phyloP scores from a whole-genome alignment of 2,797 vertebrate species.

The Phrynocephalus forsythii region DNA sequence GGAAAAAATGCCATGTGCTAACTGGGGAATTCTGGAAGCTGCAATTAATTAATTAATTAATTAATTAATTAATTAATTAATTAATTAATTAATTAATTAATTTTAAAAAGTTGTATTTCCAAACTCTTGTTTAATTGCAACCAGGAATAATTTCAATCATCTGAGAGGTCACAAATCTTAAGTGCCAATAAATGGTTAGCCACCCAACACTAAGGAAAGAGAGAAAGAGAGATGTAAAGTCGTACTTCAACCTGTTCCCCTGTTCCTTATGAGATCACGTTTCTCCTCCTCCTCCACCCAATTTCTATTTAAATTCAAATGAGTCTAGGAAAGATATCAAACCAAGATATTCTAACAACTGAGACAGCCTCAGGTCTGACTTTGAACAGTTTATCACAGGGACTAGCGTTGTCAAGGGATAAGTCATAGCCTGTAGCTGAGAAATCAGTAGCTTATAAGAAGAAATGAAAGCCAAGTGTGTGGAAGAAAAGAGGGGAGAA shows the following conservation, averaged over 20 bases:
- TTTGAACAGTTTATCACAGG: conserved; percentile 68
- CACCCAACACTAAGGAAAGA: neutral
- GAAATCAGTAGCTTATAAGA: conserved; percentile 43
- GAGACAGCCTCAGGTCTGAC: conserved; percentile 73
- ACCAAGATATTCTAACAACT: conserved; percentile 68
- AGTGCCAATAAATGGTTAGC: too few relatives aligned
- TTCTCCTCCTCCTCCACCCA: neutral
- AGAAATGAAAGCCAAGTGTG: conserved; percentile 57
- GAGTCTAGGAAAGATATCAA: conserved; percentile 67
- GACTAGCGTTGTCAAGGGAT: conserved; percentile 71
- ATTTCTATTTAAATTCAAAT: conserved; percentile 69
- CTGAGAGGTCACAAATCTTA: too few relatives aligned
- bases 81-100: too few relatives aligned
- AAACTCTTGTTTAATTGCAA: too few relatives aligned
- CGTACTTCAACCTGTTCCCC: conserved; percentile 20
- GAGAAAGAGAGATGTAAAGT: neutral
- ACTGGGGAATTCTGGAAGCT: too few relatives aligned
- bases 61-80: too few relatives aligned
- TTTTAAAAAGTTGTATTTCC: too few relatives aligned
- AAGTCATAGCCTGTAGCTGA: conserved; percentile 69
- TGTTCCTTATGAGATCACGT: conserved; percentile 50
- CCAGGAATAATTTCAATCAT: too few relatives aligned
- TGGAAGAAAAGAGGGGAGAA: conserved; percentile 32
- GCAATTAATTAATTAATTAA: too few relatives aligned
- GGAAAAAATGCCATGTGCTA: too few relatives aligned